Percentiles rank a stretch among this genome's conserved stretches.
These are phyloP conservation scores for Sapayoa aenigma DNA, from an alignment of 2,113 vertebrate species.

Conservation along the genomic window DNA sequence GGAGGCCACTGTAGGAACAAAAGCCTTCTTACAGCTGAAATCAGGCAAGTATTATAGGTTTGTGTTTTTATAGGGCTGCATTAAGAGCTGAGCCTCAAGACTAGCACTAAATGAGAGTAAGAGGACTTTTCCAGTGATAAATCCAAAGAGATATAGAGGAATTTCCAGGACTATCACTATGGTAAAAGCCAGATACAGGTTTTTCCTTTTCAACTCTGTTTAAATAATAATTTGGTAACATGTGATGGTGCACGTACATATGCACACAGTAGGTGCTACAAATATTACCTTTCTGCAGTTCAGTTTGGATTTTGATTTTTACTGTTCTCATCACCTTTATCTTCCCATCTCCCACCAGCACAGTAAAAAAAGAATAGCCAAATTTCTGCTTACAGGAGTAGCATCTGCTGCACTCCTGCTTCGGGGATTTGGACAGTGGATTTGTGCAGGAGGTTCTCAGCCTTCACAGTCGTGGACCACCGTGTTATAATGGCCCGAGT, in stretches of 20 bases:
- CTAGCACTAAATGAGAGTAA: not conserved
- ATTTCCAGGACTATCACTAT: slow-evolving; percentile 84
- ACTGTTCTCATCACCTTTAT: not conserved
- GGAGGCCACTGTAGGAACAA: slow-evolving; percentile 52
- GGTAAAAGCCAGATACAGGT: slow-evolving; percentile 81
- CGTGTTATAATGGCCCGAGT: not conserved
- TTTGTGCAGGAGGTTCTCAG: not conserved
- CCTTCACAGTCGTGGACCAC: not conserved
- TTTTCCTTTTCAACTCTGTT: slow-evolving; percentile 86
- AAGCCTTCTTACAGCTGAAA: slow-evolving; percentile 58
- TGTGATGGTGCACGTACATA: not conserved
- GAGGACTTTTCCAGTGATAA: not conserved
- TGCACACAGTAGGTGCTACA: not conserved
- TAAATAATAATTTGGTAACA: slow-evolving; percentile 79
- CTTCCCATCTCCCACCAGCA: not conserved
- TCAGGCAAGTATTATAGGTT: slow-evolving; percentile 45
- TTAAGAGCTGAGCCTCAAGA: slow-evolving; percentile 24
- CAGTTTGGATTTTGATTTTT: not conserved
- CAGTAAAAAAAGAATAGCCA: not conserved
- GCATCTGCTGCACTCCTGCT: not conserved
- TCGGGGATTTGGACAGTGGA: not conserved
- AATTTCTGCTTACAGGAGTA: not conserved
- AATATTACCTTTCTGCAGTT: not conserved
- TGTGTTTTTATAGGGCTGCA: slow-evolving; percentile 32
- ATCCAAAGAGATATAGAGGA: slow-evolving; percentile 14